phyloP scores from a whole-genome alignment of 2,888 invertebrate species.

The Taenaris catops region DNA sequence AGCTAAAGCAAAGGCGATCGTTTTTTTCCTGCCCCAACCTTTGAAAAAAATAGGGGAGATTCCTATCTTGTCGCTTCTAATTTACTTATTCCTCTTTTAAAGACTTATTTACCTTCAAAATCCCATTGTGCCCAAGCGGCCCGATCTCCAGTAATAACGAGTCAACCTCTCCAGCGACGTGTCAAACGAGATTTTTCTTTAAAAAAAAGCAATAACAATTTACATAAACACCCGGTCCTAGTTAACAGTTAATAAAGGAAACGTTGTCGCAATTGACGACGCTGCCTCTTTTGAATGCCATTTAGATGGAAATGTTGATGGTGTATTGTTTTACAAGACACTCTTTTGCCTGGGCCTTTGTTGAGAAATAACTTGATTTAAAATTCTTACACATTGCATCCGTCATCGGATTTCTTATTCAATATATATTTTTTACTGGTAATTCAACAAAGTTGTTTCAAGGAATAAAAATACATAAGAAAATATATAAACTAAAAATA shows the following conservation, averaged over 20 bases:
- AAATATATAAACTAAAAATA: no score
- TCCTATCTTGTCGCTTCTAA: conserved; percentile 89
- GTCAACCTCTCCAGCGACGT: conserved; percentile 55
- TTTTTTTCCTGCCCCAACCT: conserved; percentile 68
- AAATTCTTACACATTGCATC: no score
- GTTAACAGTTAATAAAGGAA: conserved; percentile 79
- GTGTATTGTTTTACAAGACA: conserved; percentile 66
- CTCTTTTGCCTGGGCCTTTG: conserved; percentile 34
- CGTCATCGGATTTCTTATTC: no score
- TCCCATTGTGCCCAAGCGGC: conserved; percentile 74
- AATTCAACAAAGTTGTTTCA: no score
- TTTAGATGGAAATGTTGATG: conserved; percentile 69
- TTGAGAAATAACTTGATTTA: conserved; percentile 24
- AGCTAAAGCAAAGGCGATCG: conserved; percentile 64
- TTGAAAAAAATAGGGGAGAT: conserved; percentile 83
- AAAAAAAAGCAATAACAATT: conserved; percentile 79
- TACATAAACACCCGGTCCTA: conserved; percentile 76
- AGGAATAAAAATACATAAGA: no score
- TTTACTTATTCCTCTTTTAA: conserved; percentile 88
- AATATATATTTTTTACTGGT: no score
- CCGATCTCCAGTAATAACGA: conserved; percentile 62
- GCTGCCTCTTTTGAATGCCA: conserved; percentile 58
- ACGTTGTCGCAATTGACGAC: conserved; percentile 72
- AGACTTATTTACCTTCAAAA: conserved; percentile 86
- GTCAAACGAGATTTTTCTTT: conserved; percentile 73